phyloP scores from a whole-genome alignment of 2,888 invertebrate genomes.

The Poecilobothrus nobilitatus region DNA sequence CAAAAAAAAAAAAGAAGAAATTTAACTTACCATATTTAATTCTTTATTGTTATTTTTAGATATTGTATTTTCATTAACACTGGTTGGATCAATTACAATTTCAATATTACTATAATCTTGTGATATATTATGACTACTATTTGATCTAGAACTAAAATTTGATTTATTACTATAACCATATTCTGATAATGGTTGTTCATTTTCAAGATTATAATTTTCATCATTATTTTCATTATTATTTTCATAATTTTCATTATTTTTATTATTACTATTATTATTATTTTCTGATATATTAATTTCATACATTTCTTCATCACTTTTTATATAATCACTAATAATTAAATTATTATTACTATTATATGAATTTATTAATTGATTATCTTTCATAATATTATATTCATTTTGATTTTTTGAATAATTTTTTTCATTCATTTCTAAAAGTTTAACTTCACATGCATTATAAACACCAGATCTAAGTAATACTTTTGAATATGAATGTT shows the following conservation, averaged over 20 bases:
- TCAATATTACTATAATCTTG: neutral
- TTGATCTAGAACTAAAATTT: slow-evolving; percentile 20
- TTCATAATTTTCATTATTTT: slow-evolving; percentile 5
- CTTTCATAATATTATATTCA: neutral
- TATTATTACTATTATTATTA: neutral
- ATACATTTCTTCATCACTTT: slow-evolving; percentile 23
- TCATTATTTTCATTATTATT: slow-evolving; percentile 3
- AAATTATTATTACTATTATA: slow-evolving; percentile 24
- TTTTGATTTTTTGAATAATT: neutral
- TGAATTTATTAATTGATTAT: slow-evolving; percentile 10
- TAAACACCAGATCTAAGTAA: slow-evolving; percentile 33
- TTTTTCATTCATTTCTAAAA: slow-evolving; percentile 30
- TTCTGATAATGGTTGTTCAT: slow-evolving; percentile 34
- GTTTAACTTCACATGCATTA: slow-evolving; percentile 37
- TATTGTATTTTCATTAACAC: neutral
- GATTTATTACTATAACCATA: slow-evolving; percentile 30
- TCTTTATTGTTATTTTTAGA: neutral
- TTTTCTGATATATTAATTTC: slow-evolving; percentile 17
- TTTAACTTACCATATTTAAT: neutral
- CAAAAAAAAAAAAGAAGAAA: too few species aligned
- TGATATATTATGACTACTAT: neutral
- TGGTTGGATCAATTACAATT: neutral
- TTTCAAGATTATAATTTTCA: slow-evolving; percentile 30
- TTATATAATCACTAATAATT: slow-evolving; percentile 21
- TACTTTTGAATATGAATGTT: slow-evolving; percentile 32